phyloP scores from a whole-genome alignment of 2,888 invertebrate genomes.

The Orthosia gothica region DNA sequence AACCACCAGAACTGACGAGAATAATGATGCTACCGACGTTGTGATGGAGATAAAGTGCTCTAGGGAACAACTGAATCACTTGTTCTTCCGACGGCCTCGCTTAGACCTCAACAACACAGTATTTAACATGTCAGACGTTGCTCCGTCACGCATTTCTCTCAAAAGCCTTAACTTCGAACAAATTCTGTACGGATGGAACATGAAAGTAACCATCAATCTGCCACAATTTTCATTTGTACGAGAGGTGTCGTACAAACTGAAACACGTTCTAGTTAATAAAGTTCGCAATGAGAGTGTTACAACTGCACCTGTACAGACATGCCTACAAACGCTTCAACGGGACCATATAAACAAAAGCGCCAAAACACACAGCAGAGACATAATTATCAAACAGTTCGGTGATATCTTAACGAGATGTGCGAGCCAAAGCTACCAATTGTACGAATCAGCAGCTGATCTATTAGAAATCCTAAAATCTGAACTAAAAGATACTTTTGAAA shows the following conservation, averaged over 20 bases:
- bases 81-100: constrained; percentile 75
- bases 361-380: fast-evolving
- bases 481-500: constrained; percentile 31
- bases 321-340: constrained; percentile 9
- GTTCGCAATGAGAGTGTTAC: background rate
- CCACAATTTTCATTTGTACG: constrained; percentile 31
- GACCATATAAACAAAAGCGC: background rate
- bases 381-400: background rate
- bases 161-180: constrained; percentile 30
- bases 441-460: constrained; percentile 21
- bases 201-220: constrained; percentile 47
- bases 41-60: constrained; percentile 76
- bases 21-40: constrained; percentile 61
- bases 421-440: background rate
- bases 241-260: constrained; percentile 44
- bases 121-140: constrained; percentile 70
- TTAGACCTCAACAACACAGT: constrained; percentile 70
- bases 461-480: constrained; percentile 64
- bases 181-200: constrained; percentile 48
- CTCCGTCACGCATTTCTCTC: constrained; percentile 64
- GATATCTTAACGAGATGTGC: background rate
- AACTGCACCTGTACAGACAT: background rate
- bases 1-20: constrained; percentile 35
- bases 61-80: constrained; percentile 73
- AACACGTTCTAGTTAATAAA: constrained; percentile 57